Evolutionary conservation across 2,888 invertebrate genomes (phyloP).

Genomic region (Ectemnius lituratus): DNA sequence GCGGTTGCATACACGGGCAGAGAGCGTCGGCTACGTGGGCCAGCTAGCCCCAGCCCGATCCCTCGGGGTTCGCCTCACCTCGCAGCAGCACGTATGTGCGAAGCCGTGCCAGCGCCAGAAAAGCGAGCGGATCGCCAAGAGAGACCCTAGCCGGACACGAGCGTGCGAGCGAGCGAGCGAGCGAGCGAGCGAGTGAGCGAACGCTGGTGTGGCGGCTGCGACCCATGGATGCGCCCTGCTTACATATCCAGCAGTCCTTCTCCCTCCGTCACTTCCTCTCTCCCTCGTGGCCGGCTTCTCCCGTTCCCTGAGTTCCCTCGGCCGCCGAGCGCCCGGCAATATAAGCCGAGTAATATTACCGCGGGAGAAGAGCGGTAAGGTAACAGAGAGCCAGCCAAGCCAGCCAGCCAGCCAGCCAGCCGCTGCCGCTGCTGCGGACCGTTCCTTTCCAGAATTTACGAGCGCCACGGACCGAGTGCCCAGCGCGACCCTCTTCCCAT

Average conservation of each 20-base stretch:
- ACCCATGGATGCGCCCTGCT: conserved; percentile 58
- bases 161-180: conserved; percentile 24
- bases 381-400: conserved; percentile 57
- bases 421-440: conserved; percentile 43
- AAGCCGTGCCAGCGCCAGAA: conserved; percentile 37
- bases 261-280: conserved; percentile 30
- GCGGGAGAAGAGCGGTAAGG: conserved; percentile 63
- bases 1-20: conserved; percentile 24
- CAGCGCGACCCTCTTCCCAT: conserved; percentile 34
- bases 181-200: conserved; percentile 23
- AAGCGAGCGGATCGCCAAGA: conserved; percentile 15
- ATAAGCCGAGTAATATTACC: conserved; percentile 66
- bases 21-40: conserved; percentile 27
- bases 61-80: conserved; percentile 60
- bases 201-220: conserved; percentile 36
- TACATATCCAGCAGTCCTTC: conserved; percentile 51
- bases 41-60: conserved; percentile 60
- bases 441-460: conserved; percentile 66
- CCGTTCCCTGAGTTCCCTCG: conserved; percentile 40
- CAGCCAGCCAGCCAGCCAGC: conserved; percentile 35
- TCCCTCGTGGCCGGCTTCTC: conserved; percentile 27
- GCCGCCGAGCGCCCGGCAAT: conserved; percentile 52
- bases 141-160: not conserved
- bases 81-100: conserved; percentile 50
- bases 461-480: conserved; percentile 61